phyloP scores from a whole-genome alignment of 2,797 vertebrate species.

The Tiaroga cobitis region DNA sequence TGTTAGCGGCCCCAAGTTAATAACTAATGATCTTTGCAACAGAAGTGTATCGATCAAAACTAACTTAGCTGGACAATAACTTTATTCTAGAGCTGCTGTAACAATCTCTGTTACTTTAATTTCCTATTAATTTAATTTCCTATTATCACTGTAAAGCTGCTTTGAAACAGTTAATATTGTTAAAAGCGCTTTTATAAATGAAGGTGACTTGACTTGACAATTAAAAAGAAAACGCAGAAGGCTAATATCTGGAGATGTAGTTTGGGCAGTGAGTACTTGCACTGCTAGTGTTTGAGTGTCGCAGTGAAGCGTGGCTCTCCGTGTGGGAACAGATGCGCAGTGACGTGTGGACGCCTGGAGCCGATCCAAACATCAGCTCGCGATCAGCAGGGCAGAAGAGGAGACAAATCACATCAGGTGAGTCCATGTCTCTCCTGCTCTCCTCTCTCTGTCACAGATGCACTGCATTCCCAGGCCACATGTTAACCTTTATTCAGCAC shows the following conservation, averaged over 20 bases:
- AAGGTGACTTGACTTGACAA: neutral
- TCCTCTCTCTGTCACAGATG: slow-evolving; percentile 75
- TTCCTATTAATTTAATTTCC: too few relatives aligned
- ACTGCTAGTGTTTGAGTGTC: slow-evolving; percentile 72
- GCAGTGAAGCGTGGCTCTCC: slow-evolving; percentile 74
- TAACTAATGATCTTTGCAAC: too few relatives aligned
- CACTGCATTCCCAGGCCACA: slow-evolving; percentile 67
- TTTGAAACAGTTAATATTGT: too few relatives aligned
- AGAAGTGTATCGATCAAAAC: too few relatives aligned
- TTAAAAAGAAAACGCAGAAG: neutral
- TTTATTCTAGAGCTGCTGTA: too few relatives aligned
- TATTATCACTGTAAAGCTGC: too few relatives aligned
- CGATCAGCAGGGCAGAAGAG: slow-evolving; percentile 84
- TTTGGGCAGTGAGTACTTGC: neutral
- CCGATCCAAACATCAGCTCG: slow-evolving; percentile 70
- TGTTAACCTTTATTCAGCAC: slow-evolving; percentile 70
- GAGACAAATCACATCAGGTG: slow-evolving; percentile 85
- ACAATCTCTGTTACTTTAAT: too few relatives aligned
- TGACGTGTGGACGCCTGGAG: slow-evolving; percentile 81
- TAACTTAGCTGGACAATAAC: too few relatives aligned
- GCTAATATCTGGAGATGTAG: neutral
- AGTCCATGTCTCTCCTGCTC: slow-evolving; percentile 74
- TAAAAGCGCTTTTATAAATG: too few relatives aligned
- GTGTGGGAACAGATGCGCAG: slow-evolving; percentile 81
- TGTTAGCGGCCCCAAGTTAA: too few relatives aligned